Evolutionary conservation across 2,113 vertebrate genomes (phyloP), one percentile per base, ranked within the genome.

Genomic region (Saguinus midas): DNA sequence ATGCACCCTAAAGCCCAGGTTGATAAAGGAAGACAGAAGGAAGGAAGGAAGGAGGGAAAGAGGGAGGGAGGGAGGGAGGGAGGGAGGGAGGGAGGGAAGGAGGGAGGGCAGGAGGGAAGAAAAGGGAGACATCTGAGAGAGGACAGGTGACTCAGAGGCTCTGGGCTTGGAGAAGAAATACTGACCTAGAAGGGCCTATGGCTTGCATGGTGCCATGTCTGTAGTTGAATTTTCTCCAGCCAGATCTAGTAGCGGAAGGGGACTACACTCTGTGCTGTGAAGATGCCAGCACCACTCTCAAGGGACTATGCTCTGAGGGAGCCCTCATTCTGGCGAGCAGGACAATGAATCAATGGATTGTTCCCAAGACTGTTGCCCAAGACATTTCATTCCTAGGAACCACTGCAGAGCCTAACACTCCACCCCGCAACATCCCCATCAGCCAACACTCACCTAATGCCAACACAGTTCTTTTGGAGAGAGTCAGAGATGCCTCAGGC

Each of bases 401-500:
- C 37, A 9, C 35, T 29, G 35, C 32, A 18, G 20, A 75, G 61
- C 11, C 73, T 17, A 16, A 40, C 17, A 2, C 5, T 57, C 14
- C 52, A 61, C 50, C 40, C 32, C 35, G 23, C 27, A 32, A 29
- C 61, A 29, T 29, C 61, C 27, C 61, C 61, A 64, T 27, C 61
- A 64, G 27, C 23, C 13, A 32, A 5, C 21, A 21, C 2, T 8
- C 18, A 13, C 23, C 2, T 37, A 20, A 1, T 35, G 48, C 21
- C 5, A 11, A 72, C 55, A 20, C 29, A n/a, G 27, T 17, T 37
- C 20, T 23, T 79, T 14, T 45, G 6, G 8, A 61, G 14, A 16
- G 13, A 37, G 2, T 0, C 12, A 32, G 0, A 32, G 40, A 29
- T 23, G 13, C 5, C 4, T 66, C 20, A n/a, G 40, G 6, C 16